Base-by-base conservation (phyloP, 2,888 invertebrate genomes). In the Ditula angustiorana region DNA sequence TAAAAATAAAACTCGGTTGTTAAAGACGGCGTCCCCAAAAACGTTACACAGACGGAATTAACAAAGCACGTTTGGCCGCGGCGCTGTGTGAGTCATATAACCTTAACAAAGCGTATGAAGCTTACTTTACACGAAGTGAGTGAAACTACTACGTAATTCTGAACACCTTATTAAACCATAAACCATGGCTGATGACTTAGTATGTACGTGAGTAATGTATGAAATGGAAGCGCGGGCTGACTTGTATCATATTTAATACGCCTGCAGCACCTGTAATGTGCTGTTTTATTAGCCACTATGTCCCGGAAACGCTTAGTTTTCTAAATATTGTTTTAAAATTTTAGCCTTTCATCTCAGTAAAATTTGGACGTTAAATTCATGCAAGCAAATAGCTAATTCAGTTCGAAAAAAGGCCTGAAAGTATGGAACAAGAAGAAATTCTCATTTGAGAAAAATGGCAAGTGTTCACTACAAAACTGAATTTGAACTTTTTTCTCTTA, bases 151-250 rank as follows among this genome's bases (percentile, higher is more conserved):
- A 61, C 71, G 75, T 74, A 74, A 78, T 79, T 76, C 73, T 73
- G 76, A 71, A 74, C 76, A 74, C 72, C 73, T 79, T 77, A 78
- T 77, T 79, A 77, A 76, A 72, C 62, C 68, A 69, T 74, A 72
- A 72, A 74, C 67, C 68, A 61, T 58, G 67, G 57, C 47, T 60
- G 67, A 69, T 70, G 56, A 68, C 57, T 64, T 60, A 69, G 61
- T 65, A 67, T 50, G 50, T 64, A 67, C 59, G 61, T 60, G 64
- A 65, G 60, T 56, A 64, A 64, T 60, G 67, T 50, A 60, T 60
- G 63, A 55, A 67, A 64, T 55, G 50, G 44, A 46, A 52, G 37
- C 61, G 26, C 63, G 57, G 50, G 57, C 50, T 52, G 19, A 41
- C 44, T 63, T 57, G 44, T 58, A 44, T 46, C 24, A 44, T 58